Conservation (phyloP, 2,797 vertebrate genomes). For the Diplodus sargus region DNA sequence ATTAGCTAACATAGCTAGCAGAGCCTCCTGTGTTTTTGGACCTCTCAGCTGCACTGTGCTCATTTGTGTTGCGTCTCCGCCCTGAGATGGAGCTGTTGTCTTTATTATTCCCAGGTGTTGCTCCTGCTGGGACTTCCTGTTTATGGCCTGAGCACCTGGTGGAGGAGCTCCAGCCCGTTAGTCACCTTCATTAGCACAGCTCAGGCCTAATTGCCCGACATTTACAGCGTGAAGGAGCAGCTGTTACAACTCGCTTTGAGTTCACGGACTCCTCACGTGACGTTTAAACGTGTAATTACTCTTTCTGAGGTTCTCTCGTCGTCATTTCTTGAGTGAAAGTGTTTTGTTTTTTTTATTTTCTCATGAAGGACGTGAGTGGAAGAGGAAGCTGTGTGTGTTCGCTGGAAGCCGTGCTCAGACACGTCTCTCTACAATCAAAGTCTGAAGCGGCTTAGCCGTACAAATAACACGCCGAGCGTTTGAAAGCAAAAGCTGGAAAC, state of each 20-base stretch:
- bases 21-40: too few relatives aligned
- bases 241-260: constrained; percentile 41
- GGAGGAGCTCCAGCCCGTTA: constrained; percentile 59
- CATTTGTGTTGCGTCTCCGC: constrained; percentile 9
- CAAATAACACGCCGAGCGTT: neutral
- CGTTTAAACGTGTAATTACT: constrained; percentile 6
- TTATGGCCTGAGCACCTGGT: constrained; percentile 67
- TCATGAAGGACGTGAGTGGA: too few relatives aligned
- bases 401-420: constrained; percentile 7
- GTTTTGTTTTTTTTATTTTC: neutral
- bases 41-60: neutral
- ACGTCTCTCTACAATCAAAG: neutral
- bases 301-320: neutral
- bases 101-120: constrained; percentile 77
- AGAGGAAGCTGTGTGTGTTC: neutral
- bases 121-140: constrained; percentile 70
- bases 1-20: too few relatives aligned
- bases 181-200: constrained; percentile 69
- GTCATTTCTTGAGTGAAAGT: neutral
- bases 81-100: constrained; percentile 54
- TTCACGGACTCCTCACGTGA: constrained; percentile 14
- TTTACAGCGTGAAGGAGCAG: constrained; percentile 65
- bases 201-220: constrained; percentile 65
- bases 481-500: constrained; percentile 23
- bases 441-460: neutral